Evolutionary conservation across 2,797 vertebrate species (phyloP).

Genomic region (Channallabes apus): DNA sequence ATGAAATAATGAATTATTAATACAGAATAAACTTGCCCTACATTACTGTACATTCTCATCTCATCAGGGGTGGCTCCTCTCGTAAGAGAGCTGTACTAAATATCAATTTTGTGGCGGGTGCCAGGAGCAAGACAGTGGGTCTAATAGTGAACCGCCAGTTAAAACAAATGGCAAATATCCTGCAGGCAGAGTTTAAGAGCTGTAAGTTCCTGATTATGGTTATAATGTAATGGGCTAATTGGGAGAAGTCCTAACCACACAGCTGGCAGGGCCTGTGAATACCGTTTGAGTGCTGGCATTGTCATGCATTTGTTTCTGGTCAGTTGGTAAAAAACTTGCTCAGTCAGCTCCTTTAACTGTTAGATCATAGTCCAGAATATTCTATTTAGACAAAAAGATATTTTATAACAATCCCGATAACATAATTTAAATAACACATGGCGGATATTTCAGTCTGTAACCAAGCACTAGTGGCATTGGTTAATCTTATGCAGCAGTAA

Average conservation of each 20-base stretch:
- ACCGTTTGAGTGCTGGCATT: background rate
- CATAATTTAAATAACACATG: background rate
- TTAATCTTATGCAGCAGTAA: background rate
- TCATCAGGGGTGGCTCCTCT: conserved; percentile 28
- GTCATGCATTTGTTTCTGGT: background rate
- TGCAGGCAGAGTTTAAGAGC: conserved; percentile 16
- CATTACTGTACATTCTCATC: conserved; percentile 18
- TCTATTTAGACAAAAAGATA: background rate
- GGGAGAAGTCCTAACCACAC: conserved; percentile 14
- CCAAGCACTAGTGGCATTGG: background rate
- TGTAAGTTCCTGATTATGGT: conserved; percentile 43
- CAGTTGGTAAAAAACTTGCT: background rate
- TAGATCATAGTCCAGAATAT: background rate
- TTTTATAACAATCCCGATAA: background rate
- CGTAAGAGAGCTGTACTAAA: conserved; percentile 10
- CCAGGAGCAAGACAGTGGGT: conserved; percentile 34
- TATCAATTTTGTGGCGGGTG: background rate
- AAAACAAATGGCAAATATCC: conserved; percentile 34
- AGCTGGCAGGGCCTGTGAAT: conserved; percentile 13
- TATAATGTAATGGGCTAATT: conserved; percentile 32
- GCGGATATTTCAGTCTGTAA: background rate
- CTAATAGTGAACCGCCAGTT: conserved; percentile 33
- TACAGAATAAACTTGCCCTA: conserved; percentile 34
- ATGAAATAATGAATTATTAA: conserved; percentile 27
- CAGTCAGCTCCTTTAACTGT: background rate